phyloP scores from a whole-genome alignment of 2,888 invertebrate genomes.

The Phlogophora meticulosa region DNA sequence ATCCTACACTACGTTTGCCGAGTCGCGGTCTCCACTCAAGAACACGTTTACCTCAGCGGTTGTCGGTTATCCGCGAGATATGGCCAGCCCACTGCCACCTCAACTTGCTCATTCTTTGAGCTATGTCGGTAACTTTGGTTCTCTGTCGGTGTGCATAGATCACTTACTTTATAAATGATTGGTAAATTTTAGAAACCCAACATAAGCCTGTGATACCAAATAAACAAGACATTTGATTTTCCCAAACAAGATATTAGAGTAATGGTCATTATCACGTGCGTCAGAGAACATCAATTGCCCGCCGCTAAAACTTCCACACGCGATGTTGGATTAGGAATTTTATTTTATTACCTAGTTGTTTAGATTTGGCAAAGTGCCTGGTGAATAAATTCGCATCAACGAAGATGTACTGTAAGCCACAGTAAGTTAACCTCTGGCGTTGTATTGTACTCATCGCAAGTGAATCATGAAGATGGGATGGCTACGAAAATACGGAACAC shows the following conservation, averaged over 20 bases:
- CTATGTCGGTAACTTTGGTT: no score
- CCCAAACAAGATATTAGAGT: conserved; percentile 36
- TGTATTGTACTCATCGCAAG: not conserved
- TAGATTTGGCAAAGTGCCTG: conserved; percentile 78
- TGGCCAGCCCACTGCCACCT: no score
- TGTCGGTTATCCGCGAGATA: no score
- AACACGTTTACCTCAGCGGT: no score
- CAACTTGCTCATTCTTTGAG: no score
- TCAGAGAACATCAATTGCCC: conserved; percentile 68
- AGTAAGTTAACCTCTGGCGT: conserved; percentile 45
- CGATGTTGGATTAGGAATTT: conserved; percentile 70
- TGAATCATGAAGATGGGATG: conserved; percentile 27
- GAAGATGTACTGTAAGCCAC: conserved; percentile 52
- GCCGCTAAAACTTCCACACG: conserved; percentile 75
- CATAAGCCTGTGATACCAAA: not conserved
- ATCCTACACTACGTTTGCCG: no score
- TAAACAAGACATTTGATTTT: conserved; percentile 37
- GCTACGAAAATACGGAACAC: conserved; percentile 4
- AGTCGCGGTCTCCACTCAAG: no score
- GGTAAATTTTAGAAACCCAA: not conserved
- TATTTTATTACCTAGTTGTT: conserved; percentile 73
- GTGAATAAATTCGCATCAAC: conserved; percentile 59
- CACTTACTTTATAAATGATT: no score
- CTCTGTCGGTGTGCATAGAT: no score
- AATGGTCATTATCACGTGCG: conserved; percentile 63